Conservation (phyloP, 2,888 invertebrate genomes). For the Suillia variegata region DNA sequence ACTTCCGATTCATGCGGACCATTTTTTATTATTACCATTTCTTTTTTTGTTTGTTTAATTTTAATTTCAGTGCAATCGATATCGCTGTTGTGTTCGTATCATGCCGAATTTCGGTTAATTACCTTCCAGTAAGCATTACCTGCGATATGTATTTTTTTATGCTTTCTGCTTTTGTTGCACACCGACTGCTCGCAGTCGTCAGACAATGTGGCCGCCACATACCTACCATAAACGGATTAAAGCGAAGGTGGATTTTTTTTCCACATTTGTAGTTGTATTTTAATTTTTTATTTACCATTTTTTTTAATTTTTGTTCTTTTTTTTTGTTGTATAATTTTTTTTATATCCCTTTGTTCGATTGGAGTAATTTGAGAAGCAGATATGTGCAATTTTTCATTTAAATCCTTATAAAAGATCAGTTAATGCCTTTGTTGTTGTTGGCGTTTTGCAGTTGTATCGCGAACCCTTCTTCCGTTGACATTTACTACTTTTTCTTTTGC, state of each 20-base stretch:
- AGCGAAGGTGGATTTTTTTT: neutral
- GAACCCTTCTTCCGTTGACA: neutral
- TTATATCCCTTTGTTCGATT: too few species aligned
- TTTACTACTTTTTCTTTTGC: too few species aligned
- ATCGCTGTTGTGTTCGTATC: constrained; percentile 1
- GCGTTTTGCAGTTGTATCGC: neutral
- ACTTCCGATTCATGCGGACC: neutral
- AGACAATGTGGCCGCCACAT: neutral
- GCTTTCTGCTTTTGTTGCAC: neutral
- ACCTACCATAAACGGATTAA: neutral
- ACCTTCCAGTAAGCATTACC: neutral
- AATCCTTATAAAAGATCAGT: neutral
- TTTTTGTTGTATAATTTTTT: too few species aligned
- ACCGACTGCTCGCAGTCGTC: neutral
- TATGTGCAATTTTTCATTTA: neutral
- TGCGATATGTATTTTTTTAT: neutral
- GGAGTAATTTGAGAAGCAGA: neutral
- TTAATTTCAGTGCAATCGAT: neutral
- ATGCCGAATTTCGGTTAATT: neutral
- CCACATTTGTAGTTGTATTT: too few species aligned
- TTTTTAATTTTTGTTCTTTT: too few species aligned
- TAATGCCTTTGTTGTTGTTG: neutral
- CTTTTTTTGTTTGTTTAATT: neutral
- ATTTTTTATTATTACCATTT: too few species aligned
- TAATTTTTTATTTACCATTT: too few species aligned